phyloP scores from a whole-genome alignment of 35 echinoderm and acorn worm species.

The Eucidaris tribuloides region DNA sequence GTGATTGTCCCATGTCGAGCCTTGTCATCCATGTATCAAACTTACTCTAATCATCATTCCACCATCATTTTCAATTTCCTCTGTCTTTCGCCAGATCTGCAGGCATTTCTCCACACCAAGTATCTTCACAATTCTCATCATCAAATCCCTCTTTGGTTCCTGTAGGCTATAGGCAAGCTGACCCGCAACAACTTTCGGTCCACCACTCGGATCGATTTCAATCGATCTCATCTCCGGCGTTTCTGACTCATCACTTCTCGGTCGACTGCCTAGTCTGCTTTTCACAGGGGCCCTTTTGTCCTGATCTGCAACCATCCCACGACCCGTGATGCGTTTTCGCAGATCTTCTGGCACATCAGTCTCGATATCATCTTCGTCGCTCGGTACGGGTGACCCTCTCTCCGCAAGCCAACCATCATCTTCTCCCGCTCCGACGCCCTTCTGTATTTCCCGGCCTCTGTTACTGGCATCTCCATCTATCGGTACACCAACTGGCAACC shows the following conservation, averaged over 20 bases:
- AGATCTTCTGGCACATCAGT: background rate
- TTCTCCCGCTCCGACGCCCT: conserved; percentile 43
- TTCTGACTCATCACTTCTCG: background rate
- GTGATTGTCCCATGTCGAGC: too few relatives aligned
- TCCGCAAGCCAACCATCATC: conserved; percentile 68
- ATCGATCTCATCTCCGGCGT: conserved; percentile 43
- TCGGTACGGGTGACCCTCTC: background rate
- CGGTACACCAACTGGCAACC: conserved; percentile 24
- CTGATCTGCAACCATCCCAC: conserved; percentile 11
- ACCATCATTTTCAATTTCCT: conserved; percentile 67
- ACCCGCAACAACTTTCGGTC: conserved; percentile 67
- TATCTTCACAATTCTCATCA: conserved; percentile 62
- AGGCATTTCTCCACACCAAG: conserved; percentile 72
- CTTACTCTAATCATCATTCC: conserved; percentile 90
- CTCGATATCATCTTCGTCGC: conserved; percentile 12
- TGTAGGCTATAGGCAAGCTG: conserved; percentile 79
- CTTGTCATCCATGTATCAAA: too few relatives aligned
- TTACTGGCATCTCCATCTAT: background rate
- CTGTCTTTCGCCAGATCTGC: conserved; percentile 52
- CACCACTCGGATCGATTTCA: conserved; percentile 15
- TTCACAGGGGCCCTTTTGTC: conserved; percentile 6
- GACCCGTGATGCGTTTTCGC: background rate
- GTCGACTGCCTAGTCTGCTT: conserved; percentile 29
- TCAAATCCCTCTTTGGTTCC: conserved; percentile 74
- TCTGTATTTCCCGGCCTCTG: conserved; percentile 11